Evolutionary conservation across 2,888 invertebrate genomes (phyloP).

Genomic region (Rhagium mordax): DNA sequence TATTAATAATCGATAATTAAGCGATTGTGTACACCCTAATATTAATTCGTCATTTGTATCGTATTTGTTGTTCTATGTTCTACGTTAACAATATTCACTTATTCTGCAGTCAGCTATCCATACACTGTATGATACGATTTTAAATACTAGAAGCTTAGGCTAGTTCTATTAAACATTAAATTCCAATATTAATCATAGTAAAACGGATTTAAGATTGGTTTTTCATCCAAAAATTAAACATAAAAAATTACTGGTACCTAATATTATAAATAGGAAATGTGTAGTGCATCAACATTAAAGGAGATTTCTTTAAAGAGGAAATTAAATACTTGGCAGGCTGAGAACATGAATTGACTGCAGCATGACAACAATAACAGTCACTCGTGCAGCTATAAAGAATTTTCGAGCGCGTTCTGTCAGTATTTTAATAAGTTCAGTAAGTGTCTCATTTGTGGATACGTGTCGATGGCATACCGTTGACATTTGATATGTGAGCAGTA

Average conservation of each 20-base stretch:
- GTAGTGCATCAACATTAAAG: too few species aligned
- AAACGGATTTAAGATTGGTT: too few species aligned
- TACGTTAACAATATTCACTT: background rate
- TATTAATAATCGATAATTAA: conserved; percentile 5
- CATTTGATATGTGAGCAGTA: background rate
- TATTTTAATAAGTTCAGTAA: background rate
- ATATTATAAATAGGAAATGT: too few species aligned
- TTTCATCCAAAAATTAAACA: too few species aligned
- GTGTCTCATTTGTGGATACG: background rate
- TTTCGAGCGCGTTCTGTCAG: background rate
- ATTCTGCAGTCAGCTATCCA: background rate
- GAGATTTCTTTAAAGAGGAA: too few species aligned
- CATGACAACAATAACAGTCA: background rate
- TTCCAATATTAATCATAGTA: too few species aligned
- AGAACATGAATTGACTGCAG: too few species aligned
- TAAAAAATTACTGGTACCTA: too few species aligned
- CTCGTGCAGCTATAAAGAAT: background rate
- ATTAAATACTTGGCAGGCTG: too few species aligned
- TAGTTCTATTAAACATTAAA: too few species aligned
- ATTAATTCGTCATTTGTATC: background rate
- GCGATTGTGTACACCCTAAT: background rate
- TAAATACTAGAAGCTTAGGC: too few species aligned
- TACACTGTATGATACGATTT: too few species aligned
- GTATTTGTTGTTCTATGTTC: background rate
- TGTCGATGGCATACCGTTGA: background rate